Conservation (phyloP, 2,797 vertebrate species). For the Falco cherrug region DNA sequence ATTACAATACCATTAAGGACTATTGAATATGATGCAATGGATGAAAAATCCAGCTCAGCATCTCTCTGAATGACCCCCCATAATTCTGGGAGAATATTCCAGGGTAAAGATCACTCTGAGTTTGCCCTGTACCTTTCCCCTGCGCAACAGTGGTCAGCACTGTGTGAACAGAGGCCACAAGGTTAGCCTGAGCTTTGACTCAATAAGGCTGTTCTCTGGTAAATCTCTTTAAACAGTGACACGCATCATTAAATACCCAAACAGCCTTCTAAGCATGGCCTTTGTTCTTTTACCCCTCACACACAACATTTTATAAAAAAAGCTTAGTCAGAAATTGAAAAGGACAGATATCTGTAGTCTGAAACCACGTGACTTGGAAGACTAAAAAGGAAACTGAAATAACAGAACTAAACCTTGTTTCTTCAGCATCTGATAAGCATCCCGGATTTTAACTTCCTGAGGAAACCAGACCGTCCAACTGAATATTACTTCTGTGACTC, state of each 20-base stretch:
- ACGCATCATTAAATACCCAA: background rate
- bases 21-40: background rate
- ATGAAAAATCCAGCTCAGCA: background rate
- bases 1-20: background rate
- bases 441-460: slow-evolving; percentile 87
- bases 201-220: background rate
- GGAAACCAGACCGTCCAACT: slow-evolving; percentile 94
- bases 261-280: background rate
- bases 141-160: background rate
- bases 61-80: background rate
- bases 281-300: background rate
- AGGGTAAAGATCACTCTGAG: background rate
- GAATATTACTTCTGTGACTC: slow-evolving; percentile 86
- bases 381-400: slow-evolving; percentile 15
- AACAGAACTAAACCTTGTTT: slow-evolving; percentile 84
- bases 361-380: background rate
- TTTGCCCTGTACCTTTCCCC: background rate
- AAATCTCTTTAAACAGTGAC: background rate
- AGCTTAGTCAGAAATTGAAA: slow-evolving; percentile 12
- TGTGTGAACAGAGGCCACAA: background rate
- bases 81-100: background rate
- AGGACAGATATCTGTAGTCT: background rate
- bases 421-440: slow-evolving; percentile 92
- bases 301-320: background rate
- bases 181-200: background rate